Evolutionary conservation across 2,797 vertebrate species (phyloP), one percentile per base, ranked within the genome.

Genomic region (Accipiter minullus): DNA sequence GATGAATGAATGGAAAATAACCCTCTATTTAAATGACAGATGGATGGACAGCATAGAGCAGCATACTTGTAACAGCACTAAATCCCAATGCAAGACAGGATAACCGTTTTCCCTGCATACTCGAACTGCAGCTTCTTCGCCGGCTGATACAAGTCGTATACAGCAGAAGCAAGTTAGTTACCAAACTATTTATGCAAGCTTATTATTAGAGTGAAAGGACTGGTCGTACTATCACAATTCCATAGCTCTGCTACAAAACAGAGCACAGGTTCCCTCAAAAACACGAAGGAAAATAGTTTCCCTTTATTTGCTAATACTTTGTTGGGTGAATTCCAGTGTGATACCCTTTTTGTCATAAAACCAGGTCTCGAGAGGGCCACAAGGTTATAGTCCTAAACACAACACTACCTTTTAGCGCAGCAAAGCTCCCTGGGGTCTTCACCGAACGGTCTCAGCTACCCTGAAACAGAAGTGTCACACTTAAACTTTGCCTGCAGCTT

Each of bases 401-500:
- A 66, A 20, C 5, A 9, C 5, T 9, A 59, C 7, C 31, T 76
- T 60, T n/a, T 5, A 40, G 4, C 0, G 0, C 9, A 68, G n/a
- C 63, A 60, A 31, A 34, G 19, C 26, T 44, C 27, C 21, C 22
- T 0, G 0, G 7, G 29, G 5, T 55, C 36, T 44, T 64, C 50
- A 40, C 6, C 9, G 9, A 34, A 4, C 0, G 0, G 21, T 25
- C 60, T 73, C 26, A 26, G 18, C 12, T 13, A 32, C 8, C 40
- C 40, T 23, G 11, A 80, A 88, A 47, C 3, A 42, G 42, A 26
- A 60, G 11, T 11, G 32, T 11, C 45, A 11, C 0, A 2, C 15
- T 84, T 20, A 26, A 34, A 22, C 21, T 38, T 31, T 32, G 34
- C 36, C 34, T 29, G 40, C 11, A 4, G 34, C 52, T 64, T 48